Percentiles rank a stretch among this genome's conserved stretches.
Evolutionary conservation across 1,140 invertebrate species (phyloP).

Genomic region (Melipona quadrifasciata): DNA sequence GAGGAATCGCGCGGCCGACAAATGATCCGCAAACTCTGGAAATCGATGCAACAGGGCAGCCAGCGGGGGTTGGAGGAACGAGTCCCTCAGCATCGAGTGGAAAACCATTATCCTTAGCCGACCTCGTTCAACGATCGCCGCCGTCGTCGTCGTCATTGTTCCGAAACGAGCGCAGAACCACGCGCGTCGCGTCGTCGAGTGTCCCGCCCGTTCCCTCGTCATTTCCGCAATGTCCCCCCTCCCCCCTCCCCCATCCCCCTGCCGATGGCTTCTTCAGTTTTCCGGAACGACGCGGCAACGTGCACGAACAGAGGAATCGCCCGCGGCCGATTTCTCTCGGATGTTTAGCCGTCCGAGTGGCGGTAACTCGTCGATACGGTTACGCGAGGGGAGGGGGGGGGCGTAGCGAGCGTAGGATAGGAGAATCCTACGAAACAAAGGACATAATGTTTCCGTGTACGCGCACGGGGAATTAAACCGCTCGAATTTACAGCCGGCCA

Average conservation of each 20-base stretch:
- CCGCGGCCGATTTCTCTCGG: conserved; percentile 10
- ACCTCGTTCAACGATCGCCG: neutral
- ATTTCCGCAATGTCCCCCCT: neutral
- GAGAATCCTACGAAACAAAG: conserved; percentile 30
- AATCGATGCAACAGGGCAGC: too few relatives aligned
- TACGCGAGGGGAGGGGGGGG: too few relatives aligned
- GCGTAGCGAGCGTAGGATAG: conserved; percentile 32
- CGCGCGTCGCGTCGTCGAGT: neutral
- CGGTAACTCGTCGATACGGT: conserved; percentile 34
- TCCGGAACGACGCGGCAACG: neutral
- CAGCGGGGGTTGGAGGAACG: too few relatives aligned
- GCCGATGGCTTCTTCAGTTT: conserved; percentile 13
- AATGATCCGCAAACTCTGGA: too few relatives aligned
- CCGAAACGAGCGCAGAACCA: neutral
- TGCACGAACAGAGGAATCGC: neutral
- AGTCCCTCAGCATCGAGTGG: too few relatives aligned
- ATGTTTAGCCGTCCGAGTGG: conserved; percentile 25
- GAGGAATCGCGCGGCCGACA: too few relatives aligned
- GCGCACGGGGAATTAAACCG: conserved; percentile 51
- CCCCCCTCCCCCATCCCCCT: too few relatives aligned
- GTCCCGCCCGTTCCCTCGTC: neutral
- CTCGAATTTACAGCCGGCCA: conserved; percentile 58
- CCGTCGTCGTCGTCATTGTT: neutral
- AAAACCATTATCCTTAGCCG: too few relatives aligned
- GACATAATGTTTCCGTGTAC: conserved; percentile 25